Evolutionary conservation across 2,888 invertebrate species (phyloP), one percentile per base, ranked within the genome.

Genomic region (Scaptomyza polygonia): DNA sequence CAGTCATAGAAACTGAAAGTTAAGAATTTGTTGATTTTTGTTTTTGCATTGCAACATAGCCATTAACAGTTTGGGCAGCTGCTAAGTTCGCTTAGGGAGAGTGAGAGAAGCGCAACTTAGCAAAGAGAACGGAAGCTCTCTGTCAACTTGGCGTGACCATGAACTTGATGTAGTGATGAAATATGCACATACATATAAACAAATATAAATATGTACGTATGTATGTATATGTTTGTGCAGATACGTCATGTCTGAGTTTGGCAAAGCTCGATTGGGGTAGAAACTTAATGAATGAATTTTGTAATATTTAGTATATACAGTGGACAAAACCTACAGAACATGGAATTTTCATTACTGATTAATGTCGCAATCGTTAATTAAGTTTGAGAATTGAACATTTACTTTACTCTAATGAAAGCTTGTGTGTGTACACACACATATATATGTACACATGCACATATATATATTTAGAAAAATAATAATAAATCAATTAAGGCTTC

Each of bases 81-180:
- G 61, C 57, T 54, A 70, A 56, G 59, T 55, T 49, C 27, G n/a
- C 12, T 3, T 21, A 25, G 30, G 53, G n/a, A 51, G 40, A 43
- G 43, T 21, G 29, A 34, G 18, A 27, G 40, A 36, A 49, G 40
- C 49, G 29, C 5, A 39, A 32, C 53, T 32, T 21, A 14, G 34
- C 55, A 54, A 36, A 76, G 82, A 82, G 87, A 85, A 73, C 79
- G 70, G 64, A 79, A 77, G 68, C 82, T 85, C 77, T 63, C 44
- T 43, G 52, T 44, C 53, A 54, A 44, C 36, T 61, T 54, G 45
- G 49, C 65, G 68, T 89, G 88, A 82, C 88, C 89, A 74, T 89
- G 88, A 89, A 89, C 88, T 89, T 89, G 89, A 76, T 54, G 74
- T 65, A 59, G 53, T 71, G 47, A 52, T 51, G 59, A 57, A 12